Percentiles rank a stretch among this genome's conserved stretches.
Evolutionary conservation across 2,797 vertebrate genomes (phyloP).

Genomic region (Picus viridis): DNA sequence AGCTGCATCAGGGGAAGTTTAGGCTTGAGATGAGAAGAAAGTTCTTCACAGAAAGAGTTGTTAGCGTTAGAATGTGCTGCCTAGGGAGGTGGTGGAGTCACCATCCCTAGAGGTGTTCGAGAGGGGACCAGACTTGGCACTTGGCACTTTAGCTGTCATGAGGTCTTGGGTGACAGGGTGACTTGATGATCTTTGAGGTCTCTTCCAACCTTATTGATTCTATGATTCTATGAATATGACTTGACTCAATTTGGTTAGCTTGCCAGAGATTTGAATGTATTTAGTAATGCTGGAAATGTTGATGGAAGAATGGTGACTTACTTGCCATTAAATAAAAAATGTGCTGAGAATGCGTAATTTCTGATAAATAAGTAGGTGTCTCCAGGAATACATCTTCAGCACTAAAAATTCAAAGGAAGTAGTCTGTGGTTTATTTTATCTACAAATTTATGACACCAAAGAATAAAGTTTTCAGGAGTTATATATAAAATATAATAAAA

Average conservation of each 20-base stretch:
- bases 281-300: not conserved
- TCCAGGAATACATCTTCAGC: not conserved
- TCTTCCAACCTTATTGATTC: too few relatives aligned
- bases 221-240: not conserved
- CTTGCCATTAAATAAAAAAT: not conserved
- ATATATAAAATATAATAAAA: not conserved
- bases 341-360: not conserved
- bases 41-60: too few relatives aligned
- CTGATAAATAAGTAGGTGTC: not conserved
- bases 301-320: not conserved
- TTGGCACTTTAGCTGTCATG: too few relatives aligned
- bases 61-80: too few relatives aligned
- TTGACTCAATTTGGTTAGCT: not conserved
- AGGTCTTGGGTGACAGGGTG: too few relatives aligned
- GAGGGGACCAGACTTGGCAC: too few relatives aligned
- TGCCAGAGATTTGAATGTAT: not conserved
- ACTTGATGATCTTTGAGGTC: too few relatives aligned
- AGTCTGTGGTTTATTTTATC: not conserved
- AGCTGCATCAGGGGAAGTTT: too few relatives aligned
- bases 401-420: constrained; percentile 9
- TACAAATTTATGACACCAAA: constrained; percentile 21
- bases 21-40: too few relatives aligned
- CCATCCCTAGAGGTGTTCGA: too few relatives aligned
- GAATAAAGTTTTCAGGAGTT: constrained; percentile 10
- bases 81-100: too few relatives aligned